phyloP scores from a whole-genome alignment of 2,797 vertebrate genomes.

The Anguilla marmorata region DNA sequence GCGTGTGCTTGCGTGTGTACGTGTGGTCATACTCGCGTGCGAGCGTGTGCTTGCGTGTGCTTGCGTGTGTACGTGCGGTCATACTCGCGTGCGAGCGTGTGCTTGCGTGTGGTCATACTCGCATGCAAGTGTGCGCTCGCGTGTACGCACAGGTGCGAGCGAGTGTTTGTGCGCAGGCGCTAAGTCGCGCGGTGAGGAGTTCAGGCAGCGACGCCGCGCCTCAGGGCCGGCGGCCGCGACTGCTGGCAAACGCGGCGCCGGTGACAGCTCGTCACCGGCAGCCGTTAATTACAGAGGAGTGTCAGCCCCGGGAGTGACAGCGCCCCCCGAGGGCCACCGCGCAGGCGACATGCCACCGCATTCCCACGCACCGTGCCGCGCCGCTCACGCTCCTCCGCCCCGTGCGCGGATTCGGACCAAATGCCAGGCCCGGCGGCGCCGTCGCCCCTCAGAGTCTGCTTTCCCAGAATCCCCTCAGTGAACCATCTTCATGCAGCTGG shows the following conservation, averaged over 20 bases:
- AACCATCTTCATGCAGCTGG: not conserved
- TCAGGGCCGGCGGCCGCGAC: not conserved
- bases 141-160: not conserved
- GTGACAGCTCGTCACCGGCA: slow-evolving; percentile 26
- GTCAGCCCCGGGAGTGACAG: slow-evolving; percentile 27
- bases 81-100: no score
- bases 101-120: not conserved
- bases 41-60: no score
- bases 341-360: slow-evolving; percentile 37
- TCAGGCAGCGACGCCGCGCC: not conserved
- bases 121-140: no score
- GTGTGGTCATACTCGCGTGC: no score
- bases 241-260: not conserved
- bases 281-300: slow-evolving; percentile 42
- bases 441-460: not conserved
- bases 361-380: not conserved
- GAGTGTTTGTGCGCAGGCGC: not conserved
- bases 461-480: not conserved
- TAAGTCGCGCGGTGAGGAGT: not conserved
- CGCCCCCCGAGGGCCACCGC: slow-evolving; percentile 35
- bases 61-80: no score
- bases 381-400: not conserved
- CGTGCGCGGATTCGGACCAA: not conserved
- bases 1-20: not conserved
- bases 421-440: not conserved